Percentiles rank a stretch among this genome's conserved stretches.
phyloP scores from a whole-genome alignment of 2,888 invertebrate genomes.

The Lobophora halterata region DNA sequence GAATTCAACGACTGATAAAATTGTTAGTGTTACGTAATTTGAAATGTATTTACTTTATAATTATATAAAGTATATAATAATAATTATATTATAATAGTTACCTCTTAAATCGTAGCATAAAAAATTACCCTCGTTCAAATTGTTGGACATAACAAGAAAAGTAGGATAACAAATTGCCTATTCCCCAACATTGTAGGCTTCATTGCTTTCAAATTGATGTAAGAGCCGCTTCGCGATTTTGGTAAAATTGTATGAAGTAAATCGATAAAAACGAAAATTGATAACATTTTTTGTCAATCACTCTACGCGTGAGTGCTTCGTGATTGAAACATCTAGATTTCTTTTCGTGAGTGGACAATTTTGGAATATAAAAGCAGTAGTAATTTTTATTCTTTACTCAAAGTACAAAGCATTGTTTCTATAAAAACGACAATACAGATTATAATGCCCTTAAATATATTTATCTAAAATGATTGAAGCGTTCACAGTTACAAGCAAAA shows the following conservation, averaged over 20 bases:
- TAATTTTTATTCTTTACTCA: slow-evolving; percentile 39
- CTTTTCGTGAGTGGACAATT: slow-evolving; percentile 40
- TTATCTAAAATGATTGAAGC: no score
- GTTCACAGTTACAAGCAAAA: slow-evolving; percentile 19
- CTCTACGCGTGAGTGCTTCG: slow-evolving; percentile 72
- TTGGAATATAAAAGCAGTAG: slow-evolving; percentile 41
- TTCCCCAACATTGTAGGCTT: no score
- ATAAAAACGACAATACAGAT: slow-evolving; percentile 17
- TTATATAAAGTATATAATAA: no score
- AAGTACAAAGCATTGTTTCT: slow-evolving; percentile 31
- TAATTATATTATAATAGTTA: no score
- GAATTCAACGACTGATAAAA: slow-evolving; percentile 22
- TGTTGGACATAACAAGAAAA: no score
- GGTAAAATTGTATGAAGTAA: slow-evolving; percentile 59
- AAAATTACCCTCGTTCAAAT: no score
- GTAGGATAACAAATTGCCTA: no score
- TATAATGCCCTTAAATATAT: slow-evolving; percentile 30
- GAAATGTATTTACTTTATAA: slow-evolving; percentile 12
- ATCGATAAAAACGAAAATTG: slow-evolving; percentile 60
- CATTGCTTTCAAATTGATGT: slow-evolving; percentile 57
- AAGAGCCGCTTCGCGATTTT: slow-evolving; percentile 57
- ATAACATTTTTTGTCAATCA: slow-evolving; percentile 55
- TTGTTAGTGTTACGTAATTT: slow-evolving; percentile 21
- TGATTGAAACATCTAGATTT: slow-evolving; percentile 56
- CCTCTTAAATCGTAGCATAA: no score